Conservation (phyloP, 2,797 vertebrate genomes). For the Notolepis coatsorum region DNA sequence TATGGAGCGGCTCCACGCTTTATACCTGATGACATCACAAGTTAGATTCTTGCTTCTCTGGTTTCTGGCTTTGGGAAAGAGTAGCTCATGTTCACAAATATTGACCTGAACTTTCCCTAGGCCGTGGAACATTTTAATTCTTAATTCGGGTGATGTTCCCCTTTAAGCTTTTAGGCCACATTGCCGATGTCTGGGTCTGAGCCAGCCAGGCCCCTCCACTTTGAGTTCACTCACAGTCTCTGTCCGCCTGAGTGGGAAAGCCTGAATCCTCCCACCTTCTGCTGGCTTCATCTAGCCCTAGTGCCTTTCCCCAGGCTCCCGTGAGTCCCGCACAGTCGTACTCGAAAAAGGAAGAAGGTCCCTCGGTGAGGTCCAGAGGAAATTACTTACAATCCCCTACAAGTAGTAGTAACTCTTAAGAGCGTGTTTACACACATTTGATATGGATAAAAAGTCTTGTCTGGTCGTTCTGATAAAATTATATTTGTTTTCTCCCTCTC, state of each 20-base stretch:
- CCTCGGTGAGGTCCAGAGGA: background rate
- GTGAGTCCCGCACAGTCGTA: background rate
- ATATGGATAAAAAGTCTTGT: background rate
- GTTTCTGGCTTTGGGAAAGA: no score
- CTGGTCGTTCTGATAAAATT: background rate
- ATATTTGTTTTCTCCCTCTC: background rate
- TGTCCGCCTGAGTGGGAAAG: conserved; percentile 64
- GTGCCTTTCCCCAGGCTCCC: background rate
- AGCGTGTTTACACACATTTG: background rate
- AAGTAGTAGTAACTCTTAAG: background rate
- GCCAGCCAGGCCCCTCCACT: conserved; percentile 47
- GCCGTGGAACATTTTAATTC: no score
- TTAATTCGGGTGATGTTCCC: no score
- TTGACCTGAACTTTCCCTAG: no score
- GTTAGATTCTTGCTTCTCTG: no score
- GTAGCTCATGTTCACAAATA: no score
- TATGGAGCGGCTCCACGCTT: no score
- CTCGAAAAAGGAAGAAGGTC: conserved; percentile 3
- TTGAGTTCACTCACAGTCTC: conserved; percentile 58
- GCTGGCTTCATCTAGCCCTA: background rate
- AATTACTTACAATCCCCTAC: background rate
- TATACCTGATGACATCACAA: no score
- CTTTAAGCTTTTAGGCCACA: conserved; percentile 50
- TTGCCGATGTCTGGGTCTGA: conserved; percentile 52
- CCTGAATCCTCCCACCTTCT: background rate